These are phyloP conservation scores for Iselma pallidipennis DNA, from an alignment of 2,888 invertebrate genomes.

Conservation along the genomic window DNA sequence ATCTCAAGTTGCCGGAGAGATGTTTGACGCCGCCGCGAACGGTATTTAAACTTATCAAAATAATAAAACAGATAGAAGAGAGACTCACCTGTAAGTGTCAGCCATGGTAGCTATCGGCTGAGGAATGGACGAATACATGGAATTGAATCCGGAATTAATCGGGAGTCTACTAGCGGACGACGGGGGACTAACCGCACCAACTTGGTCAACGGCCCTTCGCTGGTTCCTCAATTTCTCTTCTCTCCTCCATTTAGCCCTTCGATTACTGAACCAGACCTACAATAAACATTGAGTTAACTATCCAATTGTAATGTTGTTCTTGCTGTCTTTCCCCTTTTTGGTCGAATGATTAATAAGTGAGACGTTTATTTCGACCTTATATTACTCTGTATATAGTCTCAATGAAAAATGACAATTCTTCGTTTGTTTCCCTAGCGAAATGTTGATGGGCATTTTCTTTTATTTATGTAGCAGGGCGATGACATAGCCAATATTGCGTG, in stretches of 20 bases:
- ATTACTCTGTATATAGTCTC: slow-evolving; percentile 26
- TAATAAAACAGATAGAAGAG: not conserved
- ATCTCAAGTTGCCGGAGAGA: not conserved
- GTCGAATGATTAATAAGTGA: slow-evolving; percentile 5
- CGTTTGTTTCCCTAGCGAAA: slow-evolving; percentile 33
- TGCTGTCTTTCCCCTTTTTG: not conserved
- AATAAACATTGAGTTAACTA: slow-evolving; percentile 31
- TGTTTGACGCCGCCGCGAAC: not conserved
- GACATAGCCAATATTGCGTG: slow-evolving; percentile 51
- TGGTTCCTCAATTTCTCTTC: slow-evolving; percentile 98
- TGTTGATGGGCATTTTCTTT: slow-evolving; percentile 35
- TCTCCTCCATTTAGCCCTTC: slow-evolving; percentile 98
- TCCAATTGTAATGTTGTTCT: not conserved
- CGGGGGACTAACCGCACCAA: slow-evolving; percentile 60
- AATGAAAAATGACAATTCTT: slow-evolving; percentile 44
- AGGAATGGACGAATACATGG: slow-evolving; percentile 94
- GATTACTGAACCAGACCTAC: slow-evolving; percentile 99
- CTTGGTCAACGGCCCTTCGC: slow-evolving; percentile 67
- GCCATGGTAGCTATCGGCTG: slow-evolving; percentile 94
- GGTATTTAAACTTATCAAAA: not conserved
- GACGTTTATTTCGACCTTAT: slow-evolving; percentile 36
- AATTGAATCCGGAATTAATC: slow-evolving; percentile 86
- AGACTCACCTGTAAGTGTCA: slow-evolving; percentile 76
- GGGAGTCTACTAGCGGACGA: slow-evolving; percentile 67
- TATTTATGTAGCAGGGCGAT: slow-evolving; percentile 48